Conservation (phyloP, 2,888 invertebrate species). For the Eledone cirrhosa region DNA sequence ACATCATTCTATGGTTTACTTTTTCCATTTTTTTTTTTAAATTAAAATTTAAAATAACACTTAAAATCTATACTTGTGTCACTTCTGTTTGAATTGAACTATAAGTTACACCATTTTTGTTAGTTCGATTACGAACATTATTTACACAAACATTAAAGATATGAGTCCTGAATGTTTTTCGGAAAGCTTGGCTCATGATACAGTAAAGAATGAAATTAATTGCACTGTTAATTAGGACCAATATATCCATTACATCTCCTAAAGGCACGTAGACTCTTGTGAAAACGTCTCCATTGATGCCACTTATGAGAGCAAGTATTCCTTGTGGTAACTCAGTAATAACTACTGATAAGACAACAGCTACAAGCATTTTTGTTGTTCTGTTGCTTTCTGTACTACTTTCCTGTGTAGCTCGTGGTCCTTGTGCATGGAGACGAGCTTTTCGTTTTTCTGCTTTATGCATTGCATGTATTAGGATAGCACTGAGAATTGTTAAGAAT, state of each 20-base stretch:
- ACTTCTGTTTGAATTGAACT: slow-evolving; percentile 53
- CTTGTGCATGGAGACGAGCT: slow-evolving; percentile 56
- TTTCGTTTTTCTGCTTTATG: slow-evolving; percentile 58
- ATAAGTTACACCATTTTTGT: slow-evolving; percentile 44
- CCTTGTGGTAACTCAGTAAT: slow-evolving; percentile 90
- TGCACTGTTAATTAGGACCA: slow-evolving; percentile 89
- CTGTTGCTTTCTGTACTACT: slow-evolving; percentile 71
- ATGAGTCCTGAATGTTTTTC: slow-evolving; percentile 69
- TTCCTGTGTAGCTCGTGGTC: slow-evolving; percentile 56
- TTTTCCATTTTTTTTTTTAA: no score
- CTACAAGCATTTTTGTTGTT: slow-evolving; percentile 88
- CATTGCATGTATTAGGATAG: slow-evolving; percentile 63
- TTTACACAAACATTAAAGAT: slow-evolving; percentile 44
- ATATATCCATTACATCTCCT: slow-evolving; percentile 85
- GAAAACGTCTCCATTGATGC: slow-evolving; percentile 71
- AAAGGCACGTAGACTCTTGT: slow-evolving; percentile 71
- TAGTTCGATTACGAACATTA: slow-evolving; percentile 34
- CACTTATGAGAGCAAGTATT: slow-evolving; percentile 75
- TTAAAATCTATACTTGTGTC: slow-evolving; percentile 52
- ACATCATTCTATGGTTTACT: no score
- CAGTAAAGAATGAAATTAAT: slow-evolving; percentile 94
- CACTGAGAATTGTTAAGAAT: slow-evolving; percentile 76
- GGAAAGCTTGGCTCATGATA: slow-evolving; percentile 92
- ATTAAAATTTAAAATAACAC: no score
- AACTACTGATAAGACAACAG: slow-evolving; percentile 84